These are phyloP conservation scores for Trachops cirrhosus DNA, from an alignment of 2,797 vertebrate genomes.

Conservation along the genomic window DNA sequence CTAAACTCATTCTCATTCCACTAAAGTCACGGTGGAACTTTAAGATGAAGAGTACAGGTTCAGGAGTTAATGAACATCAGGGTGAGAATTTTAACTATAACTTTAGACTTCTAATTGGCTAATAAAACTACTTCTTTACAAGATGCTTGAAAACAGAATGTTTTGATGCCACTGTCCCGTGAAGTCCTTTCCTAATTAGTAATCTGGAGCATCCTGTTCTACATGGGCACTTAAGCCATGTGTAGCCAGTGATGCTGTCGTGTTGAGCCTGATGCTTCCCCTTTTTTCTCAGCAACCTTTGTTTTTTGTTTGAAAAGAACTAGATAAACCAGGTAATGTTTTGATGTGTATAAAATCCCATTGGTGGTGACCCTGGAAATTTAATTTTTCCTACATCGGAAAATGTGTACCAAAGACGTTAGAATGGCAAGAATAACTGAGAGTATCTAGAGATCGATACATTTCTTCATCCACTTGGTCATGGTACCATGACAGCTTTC, in stretches of 20 bases:
- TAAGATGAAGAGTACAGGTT: not conserved
- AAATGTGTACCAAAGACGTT: not conserved
- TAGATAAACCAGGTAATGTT: slow-evolving; percentile 33
- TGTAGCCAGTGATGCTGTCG: not conserved
- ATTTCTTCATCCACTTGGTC: not conserved
- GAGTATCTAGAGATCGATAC: not conserved
- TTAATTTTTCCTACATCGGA: slow-evolving; percentile 13
- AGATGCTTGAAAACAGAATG: not conserved
- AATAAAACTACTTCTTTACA: not conserved
- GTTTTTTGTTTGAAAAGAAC: not conserved
- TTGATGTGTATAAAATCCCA: not conserved
- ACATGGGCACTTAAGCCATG: not conserved
- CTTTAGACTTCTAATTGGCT: not conserved
- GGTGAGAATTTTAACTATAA: not conserved
- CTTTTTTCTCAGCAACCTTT: slow-evolving; percentile 1
- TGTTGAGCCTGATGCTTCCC: not conserved
- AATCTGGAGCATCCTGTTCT: not conserved
- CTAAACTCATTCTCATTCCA: not conserved
- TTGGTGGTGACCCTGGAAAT: not conserved
- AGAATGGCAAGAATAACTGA: not conserved
- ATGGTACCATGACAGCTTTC: not conserved
- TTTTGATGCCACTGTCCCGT: not conserved
- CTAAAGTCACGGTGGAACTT: not conserved
- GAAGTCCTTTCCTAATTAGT: not conserved
- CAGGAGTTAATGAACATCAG: not conserved